Base-by-base conservation (phyloP, 2,888 invertebrate species). In the Coleophora deauratella region DNA sequence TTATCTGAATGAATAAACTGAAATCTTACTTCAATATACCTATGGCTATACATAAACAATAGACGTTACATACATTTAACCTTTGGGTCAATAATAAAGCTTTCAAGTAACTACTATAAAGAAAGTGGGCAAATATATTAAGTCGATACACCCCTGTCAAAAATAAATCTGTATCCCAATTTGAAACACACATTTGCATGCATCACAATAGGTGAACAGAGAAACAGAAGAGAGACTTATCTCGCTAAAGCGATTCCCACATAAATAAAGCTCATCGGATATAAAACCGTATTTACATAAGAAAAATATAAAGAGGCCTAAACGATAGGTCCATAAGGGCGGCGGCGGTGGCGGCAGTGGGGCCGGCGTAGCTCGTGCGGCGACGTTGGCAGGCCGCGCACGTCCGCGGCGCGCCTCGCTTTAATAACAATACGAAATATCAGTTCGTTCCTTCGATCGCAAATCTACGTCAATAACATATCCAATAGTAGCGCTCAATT, bases 261-360 rank as follows among this genome's bases (percentile, higher is more conserved):
- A 85, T 85, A 85, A 85, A 84, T 85, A 85, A 85, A 85, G 82
- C 82, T 85, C 82, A 84, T 84, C 80, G 82, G 81, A 85, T 84
- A 85, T 85, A 79, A 84, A 82, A 75, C 71, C 50, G 78, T 79
- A 85, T 85, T 85, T 84, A 82, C 84, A 84, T 84, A 85, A 81
- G 84, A 81, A 84, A 82, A 81, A 82, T 84, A 82, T 81, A 84
- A 85, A 81, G 74, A 80, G 79, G 84, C 82, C 84, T 79, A 81
- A 85, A 79, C 80, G 81, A 79, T 79, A 75, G 77, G 78, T 73
- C 72, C 76, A 70, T 70, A 75, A 76, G 80, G 80, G 76, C 70
- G 73, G 38, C 21, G 38, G n/a, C 14, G 66, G n/a, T n/a, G n/a
- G n/a, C n/a, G n/a, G n/a, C n/a, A n/a, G n/a, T n/a, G n/a, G n/a